phyloP scores from a whole-genome alignment of 2,113 vertebrate genomes.

The Zosterops japonicus region DNA sequence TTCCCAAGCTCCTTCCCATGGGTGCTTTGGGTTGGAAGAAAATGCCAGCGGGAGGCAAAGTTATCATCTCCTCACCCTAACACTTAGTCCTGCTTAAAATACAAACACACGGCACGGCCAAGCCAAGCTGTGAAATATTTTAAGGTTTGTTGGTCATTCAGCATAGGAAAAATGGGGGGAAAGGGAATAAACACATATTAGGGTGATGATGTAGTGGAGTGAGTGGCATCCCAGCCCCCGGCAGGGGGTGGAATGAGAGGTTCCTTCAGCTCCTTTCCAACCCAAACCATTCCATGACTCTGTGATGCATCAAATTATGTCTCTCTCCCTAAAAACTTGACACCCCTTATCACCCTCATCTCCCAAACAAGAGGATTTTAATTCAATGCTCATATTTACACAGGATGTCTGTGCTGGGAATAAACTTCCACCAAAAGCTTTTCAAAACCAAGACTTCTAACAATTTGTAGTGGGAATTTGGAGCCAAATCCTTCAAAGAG shows the following conservation, averaged over 20 bases:
- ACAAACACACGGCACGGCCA: neutral
- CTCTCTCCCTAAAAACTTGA: neutral
- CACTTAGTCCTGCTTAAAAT: neutral
- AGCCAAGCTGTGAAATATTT: neutral
- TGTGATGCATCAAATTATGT: neutral
- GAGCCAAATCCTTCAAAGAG: neutral
- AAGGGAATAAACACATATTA: neutral
- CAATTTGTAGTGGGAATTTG: neutral
- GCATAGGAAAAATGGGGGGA: neutral
- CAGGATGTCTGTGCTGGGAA: neutral
- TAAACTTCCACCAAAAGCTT: neutral
- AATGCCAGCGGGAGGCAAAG: neutral
- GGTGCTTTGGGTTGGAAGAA: neutral
- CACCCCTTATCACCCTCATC: neutral
- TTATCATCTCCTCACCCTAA: neutral
- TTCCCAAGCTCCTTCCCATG: neutral
- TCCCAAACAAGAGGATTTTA: neutral
- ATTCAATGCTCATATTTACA: neutral
- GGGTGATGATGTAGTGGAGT: neutral
- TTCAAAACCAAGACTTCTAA: neutral
- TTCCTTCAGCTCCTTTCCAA: neutral
- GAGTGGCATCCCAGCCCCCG: neutral
- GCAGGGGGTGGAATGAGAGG: neutral
- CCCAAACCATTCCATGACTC: neutral
- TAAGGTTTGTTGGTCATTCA: neutral